Percentiles rank a stretch among this genome's conserved stretches.
Conservation (phyloP, 2,797 vertebrate genomes). For the Hyperoplus lanceolatus region DNA sequence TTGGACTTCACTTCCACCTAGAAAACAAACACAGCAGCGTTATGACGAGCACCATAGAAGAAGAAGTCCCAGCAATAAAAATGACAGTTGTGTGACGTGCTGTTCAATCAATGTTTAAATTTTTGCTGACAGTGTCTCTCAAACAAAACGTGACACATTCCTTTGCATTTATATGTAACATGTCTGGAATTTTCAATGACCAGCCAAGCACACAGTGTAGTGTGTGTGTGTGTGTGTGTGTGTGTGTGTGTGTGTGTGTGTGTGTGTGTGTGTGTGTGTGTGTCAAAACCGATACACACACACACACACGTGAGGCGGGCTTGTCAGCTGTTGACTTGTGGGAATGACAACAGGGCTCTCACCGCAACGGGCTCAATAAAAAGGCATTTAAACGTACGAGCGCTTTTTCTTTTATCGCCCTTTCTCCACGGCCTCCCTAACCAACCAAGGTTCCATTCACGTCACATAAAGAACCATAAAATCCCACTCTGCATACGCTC, state of each 20-base stretch:
- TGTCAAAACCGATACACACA: constrained; percentile 34
- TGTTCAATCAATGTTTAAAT: constrained; percentile 36
- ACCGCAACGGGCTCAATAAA: constrained; percentile 52
- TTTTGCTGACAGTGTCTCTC: constrained; percentile 17
- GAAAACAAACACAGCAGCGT: constrained; percentile 19
- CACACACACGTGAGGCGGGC: constrained; percentile 16
- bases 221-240: too few species aligned
- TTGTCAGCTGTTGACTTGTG: constrained; percentile 48
- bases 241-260: neutral
- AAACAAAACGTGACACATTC: constrained; percentile 17
- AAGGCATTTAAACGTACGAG: constrained; percentile 59
- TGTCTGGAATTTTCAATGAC: constrained; percentile 23
- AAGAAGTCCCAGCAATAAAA: neutral
- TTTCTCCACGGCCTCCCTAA: constrained; percentile 64
- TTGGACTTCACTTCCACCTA: constrained; percentile 83
- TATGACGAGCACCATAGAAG: neutral
- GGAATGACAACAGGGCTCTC: constrained; percentile 52
- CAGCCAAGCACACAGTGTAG: constrained; percentile 29
- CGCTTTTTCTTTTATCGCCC: constrained; percentile 57
- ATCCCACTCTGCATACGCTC: constrained; percentile 73
- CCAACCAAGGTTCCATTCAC: constrained; percentile 59
- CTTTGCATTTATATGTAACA: constrained; percentile 34
- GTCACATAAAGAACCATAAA: constrained; percentile 80
- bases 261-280: too few species aligned
- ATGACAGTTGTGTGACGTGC: neutral